phyloP scores from a whole-genome alignment of 2,888 invertebrate genomes.

The Spisula solida region DNA sequence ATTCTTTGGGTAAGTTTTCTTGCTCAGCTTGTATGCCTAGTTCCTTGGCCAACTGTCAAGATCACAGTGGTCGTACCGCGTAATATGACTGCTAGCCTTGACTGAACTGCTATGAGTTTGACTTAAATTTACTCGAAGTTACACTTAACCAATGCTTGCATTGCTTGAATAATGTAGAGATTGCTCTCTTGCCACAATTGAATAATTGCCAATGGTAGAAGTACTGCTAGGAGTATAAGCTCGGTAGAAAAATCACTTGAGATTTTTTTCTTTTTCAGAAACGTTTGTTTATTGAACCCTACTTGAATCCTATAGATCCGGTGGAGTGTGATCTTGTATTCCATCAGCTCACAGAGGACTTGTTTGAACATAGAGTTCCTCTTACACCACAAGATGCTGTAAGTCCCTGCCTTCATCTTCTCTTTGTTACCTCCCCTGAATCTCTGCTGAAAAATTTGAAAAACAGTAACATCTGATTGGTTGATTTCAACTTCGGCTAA shows the following conservation, averaged over 20 bases:
- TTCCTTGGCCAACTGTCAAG: too few species aligned
- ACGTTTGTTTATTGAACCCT: conserved; percentile 94
- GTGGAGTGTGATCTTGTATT: conserved; percentile 97
- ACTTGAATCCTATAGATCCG: conserved; percentile 93
- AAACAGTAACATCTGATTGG: not conserved
- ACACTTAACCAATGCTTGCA: too few species aligned
- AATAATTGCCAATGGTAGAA: too few species aligned
- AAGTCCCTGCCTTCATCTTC: conserved; percentile 88
- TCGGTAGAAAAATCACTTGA: not conserved
- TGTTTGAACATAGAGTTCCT: conserved; percentile 96
- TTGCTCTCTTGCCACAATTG: too few species aligned
- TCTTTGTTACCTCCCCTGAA: not conserved
- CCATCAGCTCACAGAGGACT: conserved; percentile 96
- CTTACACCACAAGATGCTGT: conserved; percentile 98
- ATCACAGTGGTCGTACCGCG: too few species aligned
- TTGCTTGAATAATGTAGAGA: too few species aligned
- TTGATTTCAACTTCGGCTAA: not conserved
- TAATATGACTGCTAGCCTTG: too few species aligned
- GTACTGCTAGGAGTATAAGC: not conserved
- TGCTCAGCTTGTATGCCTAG: too few species aligned
- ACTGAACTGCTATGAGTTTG: too few species aligned
- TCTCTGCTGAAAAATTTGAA: not conserved
- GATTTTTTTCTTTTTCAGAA: conserved; percentile 88
- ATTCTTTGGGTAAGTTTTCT: too few species aligned
- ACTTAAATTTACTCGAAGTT: too few species aligned